These are phyloP conservation scores for Adelosebastes latens DNA, from an alignment of 2,797 vertebrate species.

Conservation along the genomic window DNA sequence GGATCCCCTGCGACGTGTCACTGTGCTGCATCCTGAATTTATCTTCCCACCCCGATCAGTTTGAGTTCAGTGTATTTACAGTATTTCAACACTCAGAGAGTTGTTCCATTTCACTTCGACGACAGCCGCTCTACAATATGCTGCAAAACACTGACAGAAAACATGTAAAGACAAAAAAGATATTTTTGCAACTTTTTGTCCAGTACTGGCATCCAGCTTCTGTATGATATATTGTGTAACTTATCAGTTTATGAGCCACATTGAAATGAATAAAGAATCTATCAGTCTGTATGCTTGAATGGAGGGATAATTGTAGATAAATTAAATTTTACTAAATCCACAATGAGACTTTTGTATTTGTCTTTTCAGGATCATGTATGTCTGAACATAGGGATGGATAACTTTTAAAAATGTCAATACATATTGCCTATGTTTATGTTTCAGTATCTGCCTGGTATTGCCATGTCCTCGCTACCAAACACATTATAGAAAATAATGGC, in stretches of 20 bases:
- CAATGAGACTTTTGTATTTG: not conserved
- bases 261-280: constrained; percentile 84
- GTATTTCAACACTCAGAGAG: constrained; percentile 19
- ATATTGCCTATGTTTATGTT: not conserved
- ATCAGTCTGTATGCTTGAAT: constrained; percentile 69
- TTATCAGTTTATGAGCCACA: constrained; percentile 90
- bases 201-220: constrained; percentile 76
- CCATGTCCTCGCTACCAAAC: not conserved
- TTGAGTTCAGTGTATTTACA: constrained; percentile 2
- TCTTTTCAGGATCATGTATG: not conserved
- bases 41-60: constrained; percentile 4
- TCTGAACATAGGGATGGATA: not conserved
- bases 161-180: constrained; percentile 63
- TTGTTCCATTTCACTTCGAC: constrained; percentile 21
- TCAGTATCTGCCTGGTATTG: not conserved
- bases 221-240: constrained; percentile 89
- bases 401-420: not conserved
- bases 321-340: constrained; percentile 78
- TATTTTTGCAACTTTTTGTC: constrained; percentile 80
- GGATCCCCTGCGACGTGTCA: constrained; percentile 1
- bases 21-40: constrained; percentile 7
- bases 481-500: not conserved
- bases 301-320: constrained; percentile 75
- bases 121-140: constrained; percentile 71
- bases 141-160: constrained; percentile 76